A percentile compares a stretch with the other conserved stretches of the same genome.
Evolutionary conservation across 1,140 invertebrate species (phyloP).

Genomic region (Tetramorium simillimum): DNA sequence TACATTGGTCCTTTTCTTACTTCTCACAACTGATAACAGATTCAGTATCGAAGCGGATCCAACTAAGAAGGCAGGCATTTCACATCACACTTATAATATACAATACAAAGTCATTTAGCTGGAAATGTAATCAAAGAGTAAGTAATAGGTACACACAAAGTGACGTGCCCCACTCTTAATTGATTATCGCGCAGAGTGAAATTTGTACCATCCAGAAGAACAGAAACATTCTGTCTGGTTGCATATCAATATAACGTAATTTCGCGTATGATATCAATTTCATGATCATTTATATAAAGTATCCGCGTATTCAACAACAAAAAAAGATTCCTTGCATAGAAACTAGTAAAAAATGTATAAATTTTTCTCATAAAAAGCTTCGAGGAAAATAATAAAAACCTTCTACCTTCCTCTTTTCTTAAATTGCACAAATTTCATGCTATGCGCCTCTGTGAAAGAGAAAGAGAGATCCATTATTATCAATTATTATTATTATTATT

Average conservation of each 20-base stretch:
- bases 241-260: neutral
- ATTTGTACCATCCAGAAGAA: neutral
- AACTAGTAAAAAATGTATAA: neutral
- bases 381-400: neutral
- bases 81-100: constrained; percentile 26
- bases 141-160: constrained; percentile 2
- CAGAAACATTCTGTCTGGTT: neutral
- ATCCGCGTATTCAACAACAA: neutral
- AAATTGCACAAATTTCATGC: neutral
- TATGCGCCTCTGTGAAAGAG: neutral
- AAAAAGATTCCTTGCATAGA: neutral
- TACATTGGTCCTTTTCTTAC: constrained; percentile 50
- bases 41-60: neutral
- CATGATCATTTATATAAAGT: neutral
- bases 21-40: neutral
- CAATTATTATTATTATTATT: constrained; percentile 51
- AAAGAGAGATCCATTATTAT: constrained; percentile 22
- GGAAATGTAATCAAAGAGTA: constrained; percentile 20
- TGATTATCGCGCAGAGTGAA: neutral
- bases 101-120: constrained; percentile 32
- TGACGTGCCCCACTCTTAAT: constrained; percentile 1
- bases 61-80: constrained; percentile 36
- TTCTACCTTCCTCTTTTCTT: neutral
- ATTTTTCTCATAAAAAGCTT: neutral
- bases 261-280: neutral